A percentile compares a stretch with the other conserved stretches of the same genome.
Conservation (phyloP, 1,140 invertebrate species). For the Brachionus rotundiformis region DNA sequence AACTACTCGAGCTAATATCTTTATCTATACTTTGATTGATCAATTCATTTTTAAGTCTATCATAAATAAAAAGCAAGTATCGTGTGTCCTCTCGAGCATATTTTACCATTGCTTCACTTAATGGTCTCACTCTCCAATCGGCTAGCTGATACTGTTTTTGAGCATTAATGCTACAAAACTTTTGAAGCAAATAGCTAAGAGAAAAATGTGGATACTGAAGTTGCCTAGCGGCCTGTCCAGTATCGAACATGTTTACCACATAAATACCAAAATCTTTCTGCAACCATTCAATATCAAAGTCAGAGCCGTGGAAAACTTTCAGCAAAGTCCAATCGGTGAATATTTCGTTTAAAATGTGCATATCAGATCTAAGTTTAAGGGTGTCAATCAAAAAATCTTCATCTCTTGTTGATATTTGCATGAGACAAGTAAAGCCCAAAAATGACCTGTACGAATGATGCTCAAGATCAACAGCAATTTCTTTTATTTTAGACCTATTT, state of each 20-base stretch:
- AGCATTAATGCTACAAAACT: slow-evolving; percentile 76
- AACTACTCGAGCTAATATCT: slow-evolving; percentile 69
- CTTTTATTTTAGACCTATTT: slow-evolving; percentile 57
- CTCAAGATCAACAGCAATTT: slow-evolving; percentile 78
- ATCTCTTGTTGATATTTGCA: slow-evolving; percentile 85
- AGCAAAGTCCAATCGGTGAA: slow-evolving; percentile 87
- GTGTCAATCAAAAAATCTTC: slow-evolving; percentile 91
- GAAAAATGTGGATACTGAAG: slow-evolving; percentile 73
- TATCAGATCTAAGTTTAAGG: slow-evolving; percentile 75
- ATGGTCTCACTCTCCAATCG: slow-evolving; percentile 87
- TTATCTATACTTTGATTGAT: slow-evolving; percentile 68
- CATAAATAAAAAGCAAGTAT: slow-evolving; percentile 89
- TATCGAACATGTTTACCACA: slow-evolving; percentile 96
- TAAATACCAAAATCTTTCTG: slow-evolving; percentile 93
- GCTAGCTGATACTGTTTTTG: slow-evolving; percentile 90
- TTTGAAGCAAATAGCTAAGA: slow-evolving; percentile 76
- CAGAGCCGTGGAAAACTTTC: slow-evolving; percentile 91
- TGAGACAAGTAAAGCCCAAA: slow-evolving; percentile 81
- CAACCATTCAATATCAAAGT: slow-evolving; percentile 86
- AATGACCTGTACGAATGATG: slow-evolving; percentile 81
- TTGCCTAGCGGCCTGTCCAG: slow-evolving; percentile 78
- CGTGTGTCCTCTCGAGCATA: slow-evolving; percentile 95
- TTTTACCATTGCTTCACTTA: slow-evolving; percentile 77
- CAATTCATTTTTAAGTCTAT: slow-evolving; percentile 77
- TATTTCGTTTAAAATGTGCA: slow-evolving; percentile 82